Evolutionary conservation across 2,888 invertebrate species (phyloP), one percentile per base, ranked within the genome.

Genomic region (Leptopilina myrica): DNA sequence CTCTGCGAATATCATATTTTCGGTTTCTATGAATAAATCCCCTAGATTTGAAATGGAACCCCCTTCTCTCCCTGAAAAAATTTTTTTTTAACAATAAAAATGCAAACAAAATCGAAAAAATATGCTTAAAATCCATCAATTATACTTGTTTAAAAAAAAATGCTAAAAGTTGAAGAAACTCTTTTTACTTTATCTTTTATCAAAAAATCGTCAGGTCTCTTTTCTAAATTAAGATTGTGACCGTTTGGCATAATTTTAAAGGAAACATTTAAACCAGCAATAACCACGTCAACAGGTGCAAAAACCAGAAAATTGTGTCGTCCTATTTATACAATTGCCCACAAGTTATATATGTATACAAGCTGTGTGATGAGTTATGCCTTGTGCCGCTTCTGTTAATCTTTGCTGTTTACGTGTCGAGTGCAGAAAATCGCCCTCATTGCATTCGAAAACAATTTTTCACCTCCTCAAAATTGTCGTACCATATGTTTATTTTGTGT

Each of bases 281-380:
- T 56, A 73, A 73, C n/a, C 40, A 11, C 49, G 56, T 14, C 15
- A 56, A 56, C 40, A 73, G 73, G 73, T 73, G 73, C 56, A 56
- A 62, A 73, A 73, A 40, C 33, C 56, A 33, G 73, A 56, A 73
- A 73, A 73, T 73, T 59, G 33, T 73, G 73, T 73, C 56, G 73
- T n/a, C 56, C 73, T 73, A 73, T 73, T 73, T 59, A 73, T 73
- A 73, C 33, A 73, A 73, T 56, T 73, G n/a, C 43, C 56, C n/a
- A n/a, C 56, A n/a, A 73, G 73, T 40, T 73, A 73, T 73, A 56
- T 73, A 56, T 73, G n/a, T 43, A 43, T 43, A 8, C 8, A 43
- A 8, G 43, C 8, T 53, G 26, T 53, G 26, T 53, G 56, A 73
- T 73, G 73, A 73, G 33, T 56, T 73, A 73, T 73, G n/a, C 56